These are phyloP conservation scores for Apus apus DNA, from an alignment of 2,113 vertebrate species.

Conservation along the genomic window DNA sequence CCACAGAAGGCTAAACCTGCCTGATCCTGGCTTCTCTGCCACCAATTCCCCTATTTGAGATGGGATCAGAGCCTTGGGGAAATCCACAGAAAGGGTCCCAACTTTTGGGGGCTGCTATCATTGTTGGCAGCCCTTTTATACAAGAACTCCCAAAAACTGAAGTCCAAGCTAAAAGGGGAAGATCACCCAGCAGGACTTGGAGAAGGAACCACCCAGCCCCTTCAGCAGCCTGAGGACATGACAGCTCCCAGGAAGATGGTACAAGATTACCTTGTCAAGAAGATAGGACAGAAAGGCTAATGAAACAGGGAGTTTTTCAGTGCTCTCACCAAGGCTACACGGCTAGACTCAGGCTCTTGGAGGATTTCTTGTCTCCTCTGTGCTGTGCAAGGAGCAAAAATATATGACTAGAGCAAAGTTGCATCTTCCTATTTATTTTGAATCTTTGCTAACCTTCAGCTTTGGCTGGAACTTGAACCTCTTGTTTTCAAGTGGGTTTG, in stretches of 20 bases:
- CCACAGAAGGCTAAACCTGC: neutral
- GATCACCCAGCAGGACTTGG: accelerated
- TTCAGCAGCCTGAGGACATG: accelerated
- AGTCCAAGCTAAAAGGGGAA: accelerated
- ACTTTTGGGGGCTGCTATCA: neutral
- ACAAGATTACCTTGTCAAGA: neutral
- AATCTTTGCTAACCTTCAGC: neutral
- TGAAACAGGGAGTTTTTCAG: neutral
- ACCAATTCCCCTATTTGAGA: neutral
- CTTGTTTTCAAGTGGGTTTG: slow-evolving; percentile 37
- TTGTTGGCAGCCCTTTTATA: neutral
- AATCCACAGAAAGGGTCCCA: neutral
- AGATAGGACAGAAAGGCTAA: neutral
- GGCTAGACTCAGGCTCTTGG: neutral
- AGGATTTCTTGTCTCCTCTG: neutral
- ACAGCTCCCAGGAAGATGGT: neutral
- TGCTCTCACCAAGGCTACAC: neutral
- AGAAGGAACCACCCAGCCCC: neutral
- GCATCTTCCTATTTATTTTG: neutral
- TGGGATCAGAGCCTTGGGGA: neutral
- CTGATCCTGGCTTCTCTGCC: neutral
- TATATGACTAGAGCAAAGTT: neutral
- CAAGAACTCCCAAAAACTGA: neutral
- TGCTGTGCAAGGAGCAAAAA: neutral
- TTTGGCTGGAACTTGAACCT: slow-evolving; percentile 29